phyloP scores from a whole-genome alignment of 2,113 vertebrate genomes.

The Sciurus niger region DNA sequence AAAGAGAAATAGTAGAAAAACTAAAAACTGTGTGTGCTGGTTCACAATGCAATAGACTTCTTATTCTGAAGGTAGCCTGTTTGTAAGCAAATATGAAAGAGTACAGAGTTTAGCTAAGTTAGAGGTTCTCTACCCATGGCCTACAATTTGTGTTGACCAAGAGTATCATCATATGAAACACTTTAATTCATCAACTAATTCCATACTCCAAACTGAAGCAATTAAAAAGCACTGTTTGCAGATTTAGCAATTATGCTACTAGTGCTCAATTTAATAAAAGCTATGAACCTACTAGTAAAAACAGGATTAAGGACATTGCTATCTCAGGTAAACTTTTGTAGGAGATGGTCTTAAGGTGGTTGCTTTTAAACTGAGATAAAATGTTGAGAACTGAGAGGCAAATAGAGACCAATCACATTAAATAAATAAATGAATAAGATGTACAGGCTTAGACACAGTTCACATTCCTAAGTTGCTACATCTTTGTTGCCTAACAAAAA shows the following conservation, averaged over 20 bases:
- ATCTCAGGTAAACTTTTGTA: background rate
- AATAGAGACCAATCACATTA: background rate
- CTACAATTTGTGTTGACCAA: background rate
- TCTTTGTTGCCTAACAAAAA: background rate
- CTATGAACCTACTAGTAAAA: background rate
- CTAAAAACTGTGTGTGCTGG: background rate
- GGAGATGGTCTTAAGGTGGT: background rate
- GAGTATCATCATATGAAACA: background rate
- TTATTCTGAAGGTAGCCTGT: background rate
- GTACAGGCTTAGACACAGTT: background rate
- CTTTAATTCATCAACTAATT: background rate
- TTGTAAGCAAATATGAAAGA: background rate
- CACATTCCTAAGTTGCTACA: background rate
- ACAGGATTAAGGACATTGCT: background rate
- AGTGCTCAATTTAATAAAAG: background rate
- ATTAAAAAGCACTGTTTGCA: background rate
- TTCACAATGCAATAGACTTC: background rate
- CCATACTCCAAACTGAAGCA: background rate
- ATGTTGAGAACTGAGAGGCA: background rate
- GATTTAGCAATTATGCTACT: background rate
- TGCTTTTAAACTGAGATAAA: background rate
- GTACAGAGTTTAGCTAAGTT: background rate
- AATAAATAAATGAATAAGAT: background rate
- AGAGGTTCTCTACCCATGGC: background rate
- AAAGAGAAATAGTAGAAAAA: background rate